These are phyloP conservation scores for Callopanchax toddi DNA, from an alignment of 2,113 vertebrate genomes.

Conservation along the genomic window DNA sequence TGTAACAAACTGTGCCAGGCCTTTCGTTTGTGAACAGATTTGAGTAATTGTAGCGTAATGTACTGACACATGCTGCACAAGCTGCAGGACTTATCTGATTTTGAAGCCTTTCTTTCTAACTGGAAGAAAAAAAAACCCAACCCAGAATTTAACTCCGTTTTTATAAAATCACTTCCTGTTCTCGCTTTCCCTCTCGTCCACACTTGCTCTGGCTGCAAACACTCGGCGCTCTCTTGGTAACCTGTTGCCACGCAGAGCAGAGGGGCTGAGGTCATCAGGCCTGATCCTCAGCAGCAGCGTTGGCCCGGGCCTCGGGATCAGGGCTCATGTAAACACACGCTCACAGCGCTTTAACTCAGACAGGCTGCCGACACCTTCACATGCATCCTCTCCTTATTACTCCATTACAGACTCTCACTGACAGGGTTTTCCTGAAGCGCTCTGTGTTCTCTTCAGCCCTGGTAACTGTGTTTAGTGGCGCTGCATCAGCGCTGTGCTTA, in stretches of 20 bases:
- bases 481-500: conserved; percentile 32
- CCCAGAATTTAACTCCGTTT: no score
- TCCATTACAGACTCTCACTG: neutral
- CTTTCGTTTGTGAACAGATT: conserved; percentile 59
- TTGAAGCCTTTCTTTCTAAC: conserved; percentile 15
- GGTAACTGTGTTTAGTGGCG: conserved; percentile 15
- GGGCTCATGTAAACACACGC: conserved; percentile 38
- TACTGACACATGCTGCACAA: conserved; percentile 35
- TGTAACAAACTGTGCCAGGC: conserved; percentile 42
- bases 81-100: conserved; percentile 1
- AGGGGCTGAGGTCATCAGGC: conserved; percentile 71
- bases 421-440: conserved; percentile 56
- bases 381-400: conserved; percentile 8
- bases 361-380: conserved; percentile 17
- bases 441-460: conserved; percentile 29
- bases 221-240: conserved; percentile 44
- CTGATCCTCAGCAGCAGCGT: conserved; percentile 30
- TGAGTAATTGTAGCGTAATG: conserved; percentile 25
- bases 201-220: conserved; percentile 62
- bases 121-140: conserved; percentile 1
- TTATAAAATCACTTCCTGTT: conserved; percentile 15
- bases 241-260: conserved; percentile 54
- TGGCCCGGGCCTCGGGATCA: conserved; percentile 27
- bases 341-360: conserved; percentile 11
- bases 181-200: conserved; percentile 20